phyloP scores from a whole-genome alignment of 2,797 vertebrate species.

The Xenopus petersii region DNA sequence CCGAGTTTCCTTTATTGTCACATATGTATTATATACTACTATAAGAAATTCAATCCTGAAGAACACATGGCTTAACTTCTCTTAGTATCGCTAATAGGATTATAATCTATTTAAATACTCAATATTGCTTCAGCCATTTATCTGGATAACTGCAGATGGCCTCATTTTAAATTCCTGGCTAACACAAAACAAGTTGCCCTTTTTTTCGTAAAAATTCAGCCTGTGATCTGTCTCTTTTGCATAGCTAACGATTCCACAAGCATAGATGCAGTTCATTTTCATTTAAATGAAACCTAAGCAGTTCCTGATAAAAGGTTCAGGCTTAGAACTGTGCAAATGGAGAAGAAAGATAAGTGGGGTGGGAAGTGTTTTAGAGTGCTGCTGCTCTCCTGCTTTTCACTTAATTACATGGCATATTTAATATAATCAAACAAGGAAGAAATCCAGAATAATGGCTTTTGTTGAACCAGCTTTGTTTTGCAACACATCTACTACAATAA shows the following conservation, averaged over 20 bases:
- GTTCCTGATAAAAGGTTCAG: constrained; percentile 25
- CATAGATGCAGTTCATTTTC: constrained; percentile 3
- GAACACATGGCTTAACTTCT: constrained; percentile 30
- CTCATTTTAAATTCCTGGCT: constrained; percentile 45
- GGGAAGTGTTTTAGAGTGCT: background rate
- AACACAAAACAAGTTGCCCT: constrained; percentile 1
- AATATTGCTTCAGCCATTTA: constrained; percentile 43
- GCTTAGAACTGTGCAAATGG: constrained; percentile 17
- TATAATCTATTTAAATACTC: constrained; percentile 46
- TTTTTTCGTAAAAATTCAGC: background rate
- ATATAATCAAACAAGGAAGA: constrained; percentile 36
- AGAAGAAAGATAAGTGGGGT: background rate
- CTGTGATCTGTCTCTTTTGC: constrained; percentile 4
- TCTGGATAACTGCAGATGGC: constrained; percentile 46
- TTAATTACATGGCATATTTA: constrained; percentile 27
- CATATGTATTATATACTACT: constrained; percentile 17
- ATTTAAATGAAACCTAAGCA: background rate
- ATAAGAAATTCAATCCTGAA: constrained; percentile 30
- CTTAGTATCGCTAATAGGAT: constrained; percentile 53
- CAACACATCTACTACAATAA: constrained; percentile 19
- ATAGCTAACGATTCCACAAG: background rate
- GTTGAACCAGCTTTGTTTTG: constrained; percentile 25
- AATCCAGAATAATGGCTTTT: constrained; percentile 35
- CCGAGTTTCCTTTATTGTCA: constrained; percentile 17
- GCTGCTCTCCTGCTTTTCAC: constrained; percentile 11